Evolutionary conservation across 2,888 invertebrate genomes (phyloP), one percentile per base, ranked within the genome.

Genomic region (Phengaris arion): DNA sequence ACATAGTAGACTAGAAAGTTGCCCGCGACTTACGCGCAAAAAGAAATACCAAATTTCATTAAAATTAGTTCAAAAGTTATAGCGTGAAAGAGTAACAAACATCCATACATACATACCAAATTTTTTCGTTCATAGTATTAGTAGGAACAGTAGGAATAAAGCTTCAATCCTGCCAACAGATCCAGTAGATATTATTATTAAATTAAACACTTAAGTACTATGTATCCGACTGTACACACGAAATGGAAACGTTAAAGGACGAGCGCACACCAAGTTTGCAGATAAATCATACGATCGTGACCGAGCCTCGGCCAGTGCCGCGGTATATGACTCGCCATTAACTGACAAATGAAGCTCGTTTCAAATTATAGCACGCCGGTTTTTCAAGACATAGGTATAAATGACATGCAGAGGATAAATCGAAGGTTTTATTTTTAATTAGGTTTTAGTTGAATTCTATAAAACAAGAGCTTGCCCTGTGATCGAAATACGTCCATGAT

Each of bases 251-350:
- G 82, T 81, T 79, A 82, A 82, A 80, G 82, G 83, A 77, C 80
- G 79, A 79, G 78, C 79, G 82, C 80, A 81, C 83, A 81, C 82
- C 81, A 84, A 82, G 81, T 83, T 82, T 73, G 76, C 75, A 78
- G 78, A 84, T 84, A 84, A 85, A 84, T 85, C 84, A 83, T 80
- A 76, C 76, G 77, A 80, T 81, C 85, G 85, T 83, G 83, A 83
- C 83, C 81, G 51, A 79, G 77, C 80, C 79, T 76, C n/a, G 70
- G 15, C 70, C 10, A 8, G n/a, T 22, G 22, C 72, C 10, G 51
- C 70, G 22, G 7, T 35, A 10, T 72, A 13, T 54, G 52, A 72
- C 72, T 72, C 35, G 72, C 54, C 72, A 35, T 72, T 35, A 35
- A 5, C 15, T 13, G 22, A 70, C 52, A 70, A 70, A 70, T 52